phyloP scores from a whole-genome alignment of 1,140 invertebrate species.

The Drosophila sturtevanti region DNA sequence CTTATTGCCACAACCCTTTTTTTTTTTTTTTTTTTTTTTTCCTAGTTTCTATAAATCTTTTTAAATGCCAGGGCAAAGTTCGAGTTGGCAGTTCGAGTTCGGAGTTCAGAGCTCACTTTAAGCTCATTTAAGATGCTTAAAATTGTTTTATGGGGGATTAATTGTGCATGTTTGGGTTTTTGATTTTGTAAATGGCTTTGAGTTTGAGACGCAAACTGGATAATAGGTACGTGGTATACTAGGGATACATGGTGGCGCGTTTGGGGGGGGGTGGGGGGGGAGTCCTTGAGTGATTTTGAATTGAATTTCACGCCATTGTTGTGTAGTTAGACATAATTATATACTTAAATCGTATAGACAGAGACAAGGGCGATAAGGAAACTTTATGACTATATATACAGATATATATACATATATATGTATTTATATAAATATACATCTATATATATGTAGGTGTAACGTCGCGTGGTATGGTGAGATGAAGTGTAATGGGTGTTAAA shows the following conservation, averaged over 20 bases:
- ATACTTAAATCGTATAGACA: background rate
- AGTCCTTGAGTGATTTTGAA: slow-evolving; percentile 1
- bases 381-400: background rate
- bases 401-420: background rate
- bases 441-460: no score
- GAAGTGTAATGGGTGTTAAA: background rate
- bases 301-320: slow-evolving; percentile 8
- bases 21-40: slow-evolving; percentile 61
- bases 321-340: slow-evolving; percentile 9
- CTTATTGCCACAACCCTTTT: slow-evolving; percentile 62
- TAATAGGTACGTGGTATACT: background rate
- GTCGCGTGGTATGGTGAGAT: background rate
- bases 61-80: slow-evolving; percentile 51
- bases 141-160: slow-evolving; percentile 72
- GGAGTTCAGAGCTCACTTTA: slow-evolving; percentile 38
- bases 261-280: background rate
- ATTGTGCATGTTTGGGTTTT: slow-evolving; percentile 56
- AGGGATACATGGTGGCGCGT: background rate
- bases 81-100: slow-evolving; percentile 14
- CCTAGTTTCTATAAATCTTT: slow-evolving; percentile 38
- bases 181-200: slow-evolving; percentile 28
- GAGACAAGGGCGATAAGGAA: background rate
- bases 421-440: background rate
- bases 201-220: background rate
- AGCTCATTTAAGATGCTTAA: slow-evolving; percentile 76